Percentiles rank a stretch among this genome's conserved stretches.
phyloP scores from a whole-genome alignment of 2,888 invertebrate genomes.

The Cryptophagus acutangulus region DNA sequence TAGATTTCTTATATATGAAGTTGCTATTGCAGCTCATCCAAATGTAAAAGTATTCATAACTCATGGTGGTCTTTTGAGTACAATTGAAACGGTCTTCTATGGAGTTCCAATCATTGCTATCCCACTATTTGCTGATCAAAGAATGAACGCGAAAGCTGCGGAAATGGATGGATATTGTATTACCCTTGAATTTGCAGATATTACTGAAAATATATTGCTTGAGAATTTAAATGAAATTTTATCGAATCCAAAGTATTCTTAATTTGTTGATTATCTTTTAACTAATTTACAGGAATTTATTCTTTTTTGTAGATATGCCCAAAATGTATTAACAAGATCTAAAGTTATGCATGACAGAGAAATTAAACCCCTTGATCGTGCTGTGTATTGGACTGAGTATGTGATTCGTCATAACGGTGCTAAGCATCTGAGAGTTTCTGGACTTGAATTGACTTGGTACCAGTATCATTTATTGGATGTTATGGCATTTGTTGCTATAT shows the following conservation, averaged over 20 bases:
- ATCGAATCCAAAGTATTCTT: conserved; percentile 33
- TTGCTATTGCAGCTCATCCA: conserved; percentile 41
- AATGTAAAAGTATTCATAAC: conserved; percentile 50
- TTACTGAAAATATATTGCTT: conserved; percentile 39
- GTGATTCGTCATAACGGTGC: conserved; percentile 6
- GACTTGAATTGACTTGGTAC: conserved; percentile 1
- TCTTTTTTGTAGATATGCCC: conserved; percentile 12
- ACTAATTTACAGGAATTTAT: background rate
- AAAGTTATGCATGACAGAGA: conserved; percentile 27
- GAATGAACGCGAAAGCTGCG: conserved; percentile 48
- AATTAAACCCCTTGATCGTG: conserved; percentile 2
- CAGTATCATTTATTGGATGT: conserved; percentile 1
- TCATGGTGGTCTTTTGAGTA: conserved; percentile 51
- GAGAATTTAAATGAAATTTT: conserved; percentile 33
- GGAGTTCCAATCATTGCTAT: conserved; percentile 52
- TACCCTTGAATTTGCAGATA: conserved; percentile 35
- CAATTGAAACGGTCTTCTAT: conserved; percentile 48
- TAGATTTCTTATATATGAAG: background rate
- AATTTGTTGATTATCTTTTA: background rate
- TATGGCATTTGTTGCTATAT: background rate
- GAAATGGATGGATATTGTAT: conserved; percentile 46
- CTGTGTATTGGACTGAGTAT: conserved; percentile 7
- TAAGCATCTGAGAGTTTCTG: background rate
- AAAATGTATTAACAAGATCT: conserved; percentile 24
- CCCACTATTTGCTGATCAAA: conserved; percentile 52